phyloP scores from a whole-genome alignment of 2,888 invertebrate species.

The Mesorhabditis belari region DNA sequence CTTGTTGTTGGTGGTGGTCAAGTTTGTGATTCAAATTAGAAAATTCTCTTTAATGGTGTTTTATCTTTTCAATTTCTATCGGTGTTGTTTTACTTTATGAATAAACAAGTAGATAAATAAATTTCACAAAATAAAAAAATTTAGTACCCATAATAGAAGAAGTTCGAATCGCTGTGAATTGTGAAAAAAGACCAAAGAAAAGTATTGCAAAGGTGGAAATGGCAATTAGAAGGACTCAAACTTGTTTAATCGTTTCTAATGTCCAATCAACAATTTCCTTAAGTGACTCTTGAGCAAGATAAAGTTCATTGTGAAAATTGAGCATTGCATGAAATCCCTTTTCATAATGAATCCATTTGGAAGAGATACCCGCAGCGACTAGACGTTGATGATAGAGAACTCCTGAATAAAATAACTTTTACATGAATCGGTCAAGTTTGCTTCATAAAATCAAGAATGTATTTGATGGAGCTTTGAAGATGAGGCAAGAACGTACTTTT shows the following conservation, averaged over 20 bases:
- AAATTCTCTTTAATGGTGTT: too few species aligned
- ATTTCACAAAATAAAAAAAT: neutral
- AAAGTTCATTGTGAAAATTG: slow-evolving; percentile 33
- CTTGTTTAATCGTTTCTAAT: neutral
- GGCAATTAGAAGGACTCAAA: too few species aligned
- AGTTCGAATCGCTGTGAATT: neutral
- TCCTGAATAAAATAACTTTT: neutral
- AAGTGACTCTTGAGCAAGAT: slow-evolving; percentile 19
- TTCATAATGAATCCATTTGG: slow-evolving; percentile 37
- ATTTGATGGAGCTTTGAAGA: too few species aligned
- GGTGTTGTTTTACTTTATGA: too few species aligned
- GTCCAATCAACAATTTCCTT: slow-evolving; percentile 19
- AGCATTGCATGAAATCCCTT: slow-evolving; percentile 42
- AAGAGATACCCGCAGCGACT: slow-evolving; percentile 37
- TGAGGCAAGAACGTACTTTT: too few species aligned
- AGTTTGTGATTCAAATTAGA: too few species aligned
- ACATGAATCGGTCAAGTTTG: too few species aligned
- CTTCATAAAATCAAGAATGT: too few species aligned
- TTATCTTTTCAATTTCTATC: too few species aligned
- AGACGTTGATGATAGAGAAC: neutral
- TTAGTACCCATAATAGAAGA: neutral
- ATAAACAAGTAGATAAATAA: neutral
- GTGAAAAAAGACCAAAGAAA: too few species aligned
- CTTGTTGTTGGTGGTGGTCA: too few species aligned
- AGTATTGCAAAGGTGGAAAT: too few species aligned